These are phyloP conservation scores for Microtus montanus DNA, from an alignment of 2,113 vertebrate genomes.

Conservation along the genomic window DNA sequence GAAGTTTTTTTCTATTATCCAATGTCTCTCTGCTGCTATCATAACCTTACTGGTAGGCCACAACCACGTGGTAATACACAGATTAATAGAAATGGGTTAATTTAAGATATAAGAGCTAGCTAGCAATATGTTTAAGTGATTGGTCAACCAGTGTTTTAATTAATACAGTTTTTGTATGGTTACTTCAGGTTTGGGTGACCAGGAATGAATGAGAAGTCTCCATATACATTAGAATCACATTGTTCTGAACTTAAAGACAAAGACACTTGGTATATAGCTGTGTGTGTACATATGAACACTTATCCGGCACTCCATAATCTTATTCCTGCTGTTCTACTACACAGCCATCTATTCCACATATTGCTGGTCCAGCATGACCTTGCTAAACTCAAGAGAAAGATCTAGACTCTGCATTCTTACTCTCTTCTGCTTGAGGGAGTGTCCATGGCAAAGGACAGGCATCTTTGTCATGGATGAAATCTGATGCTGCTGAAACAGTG, in stretches of 20 bases:
- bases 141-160: no score
- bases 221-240: not conserved
- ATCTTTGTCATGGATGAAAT: not conserved
- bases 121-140: no score
- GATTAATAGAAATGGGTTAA: no score
- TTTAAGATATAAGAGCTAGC: no score
- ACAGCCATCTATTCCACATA: not conserved
- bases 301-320: not conserved
- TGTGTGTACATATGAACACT: no score
- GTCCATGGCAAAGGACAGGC: not conserved
- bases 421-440: not conserved
- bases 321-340: not conserved
- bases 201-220: no score
- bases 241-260: constrained; percentile 27
- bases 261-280: not conserved
- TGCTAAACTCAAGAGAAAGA: not conserved
- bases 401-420: not conserved
- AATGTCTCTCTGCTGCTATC: no score
- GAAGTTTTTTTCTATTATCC: no score
- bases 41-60: no score
- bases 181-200: no score
- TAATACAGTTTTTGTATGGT: no score
- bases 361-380: not conserved
- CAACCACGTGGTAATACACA: no score
- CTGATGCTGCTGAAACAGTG: not conserved